A percentile compares a stretch with the other conserved stretches of the same genome.
Conservation (phyloP, 2,113 vertebrate genomes). For the Neolamprologus caudopunctatus region DNA sequence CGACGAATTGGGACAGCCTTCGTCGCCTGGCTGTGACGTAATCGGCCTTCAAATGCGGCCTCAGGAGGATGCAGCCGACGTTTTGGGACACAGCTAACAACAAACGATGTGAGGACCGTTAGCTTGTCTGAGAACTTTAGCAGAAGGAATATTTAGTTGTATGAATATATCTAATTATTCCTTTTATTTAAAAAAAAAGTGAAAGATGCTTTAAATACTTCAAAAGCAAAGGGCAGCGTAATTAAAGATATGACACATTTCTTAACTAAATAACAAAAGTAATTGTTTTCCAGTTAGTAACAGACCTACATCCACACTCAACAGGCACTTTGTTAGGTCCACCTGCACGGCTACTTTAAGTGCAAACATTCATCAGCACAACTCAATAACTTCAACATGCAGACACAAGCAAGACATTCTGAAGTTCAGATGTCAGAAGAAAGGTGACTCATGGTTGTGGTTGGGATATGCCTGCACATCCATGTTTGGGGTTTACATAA, state of each 20-base stretch:
- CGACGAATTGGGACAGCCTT: rapidly evolving
- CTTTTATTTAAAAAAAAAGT: not conserved
- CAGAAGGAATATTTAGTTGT: not conserved
- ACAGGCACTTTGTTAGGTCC: not conserved
- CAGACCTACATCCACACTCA: not conserved
- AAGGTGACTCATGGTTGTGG: not conserved
- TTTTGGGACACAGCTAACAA: not conserved
- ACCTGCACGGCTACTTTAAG: not conserved
- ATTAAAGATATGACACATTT: not conserved
- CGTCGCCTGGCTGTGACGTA: too few species aligned
- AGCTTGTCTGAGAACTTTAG: not conserved
- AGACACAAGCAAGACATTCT: not conserved
- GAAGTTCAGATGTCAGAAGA: not conserved
- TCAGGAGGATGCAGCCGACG: rapidly evolving
- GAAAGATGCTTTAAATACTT: not conserved
- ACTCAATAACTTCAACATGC: not conserved
- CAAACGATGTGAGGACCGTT: not conserved
- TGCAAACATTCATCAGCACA: not conserved
- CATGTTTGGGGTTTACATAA: not conserved
- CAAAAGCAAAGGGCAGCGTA: not conserved
- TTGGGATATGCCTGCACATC: not conserved
- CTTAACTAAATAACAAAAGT: not conserved
- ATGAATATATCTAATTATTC: not conserved
- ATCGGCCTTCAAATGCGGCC: too few species aligned
- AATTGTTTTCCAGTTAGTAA: rapidly evolving